Evolutionary conservation across 2,888 invertebrate genomes (phyloP), one percentile per base, ranked within the genome.

Genomic region (Autographa gamma): DNA sequence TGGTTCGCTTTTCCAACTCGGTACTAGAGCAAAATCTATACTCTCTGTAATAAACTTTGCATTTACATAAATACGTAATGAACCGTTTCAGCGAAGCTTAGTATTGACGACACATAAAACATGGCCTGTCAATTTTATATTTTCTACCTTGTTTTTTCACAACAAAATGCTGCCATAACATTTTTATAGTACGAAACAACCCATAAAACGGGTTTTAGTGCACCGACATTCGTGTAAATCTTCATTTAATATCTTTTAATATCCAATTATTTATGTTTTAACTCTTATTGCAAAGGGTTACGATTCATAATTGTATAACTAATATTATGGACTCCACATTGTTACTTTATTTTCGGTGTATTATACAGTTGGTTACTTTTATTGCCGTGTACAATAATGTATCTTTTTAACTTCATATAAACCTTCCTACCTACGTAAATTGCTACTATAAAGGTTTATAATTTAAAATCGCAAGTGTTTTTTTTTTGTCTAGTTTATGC

Each of bases 171-270:
- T 87, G 89, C 87, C 90, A 91, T 94, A 93, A 93, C 90, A 87
- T 92, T 93, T 93, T 93, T 94, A 94, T 92, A 87, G 92, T 88
- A 86, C 78, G 85, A 89, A 90, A 91, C 90, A 89, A 87, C 85
- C 86, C 83, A 89, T 93, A 93, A 93, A 93, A 85, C 77, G 73
- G 83, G 86, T 89, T 83, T 92, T 89, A 92, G 87, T 86, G 83
- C 80, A 81, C 77, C 78, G 86, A 86, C 87, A 88, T 87, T 87
- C 85, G 85, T 84, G 86, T 86, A 87, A 88, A 89, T 86, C 86
- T 86, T 85, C 80, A 63, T 86, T 87, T 85, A 86, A 71, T 86
- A 78, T 80, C 81, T 77, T 82, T 81, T 84, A 82, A 77, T 73
- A 77, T 73, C 74, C 54, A 77, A 74, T 77, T 69, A 73, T 69